phyloP scores from a whole-genome alignment of 64 coral and sea anemone species.

The Actinia equina region DNA sequence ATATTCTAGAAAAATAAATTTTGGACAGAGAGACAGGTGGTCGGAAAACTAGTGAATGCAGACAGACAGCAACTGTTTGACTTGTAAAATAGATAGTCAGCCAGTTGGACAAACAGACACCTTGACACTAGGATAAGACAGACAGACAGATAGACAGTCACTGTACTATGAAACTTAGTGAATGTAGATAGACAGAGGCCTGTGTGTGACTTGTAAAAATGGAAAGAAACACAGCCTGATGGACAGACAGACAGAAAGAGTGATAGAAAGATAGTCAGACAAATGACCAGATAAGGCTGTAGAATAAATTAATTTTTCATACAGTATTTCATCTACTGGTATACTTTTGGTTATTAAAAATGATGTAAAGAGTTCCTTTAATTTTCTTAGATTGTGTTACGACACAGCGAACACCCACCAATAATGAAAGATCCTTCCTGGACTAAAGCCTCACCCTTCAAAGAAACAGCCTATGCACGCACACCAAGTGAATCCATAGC shows the following conservation, averaged over 20 bases:
- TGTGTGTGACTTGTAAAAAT: too few species aligned
- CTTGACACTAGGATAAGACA: neutral
- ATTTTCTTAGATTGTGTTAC: constrained; percentile 82
- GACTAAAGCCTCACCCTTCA: constrained; percentile 93
- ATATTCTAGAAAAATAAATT: too few species aligned
- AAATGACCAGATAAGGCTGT: neutral
- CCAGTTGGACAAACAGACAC: neutral
- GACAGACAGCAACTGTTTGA: neutral
- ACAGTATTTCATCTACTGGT: too few species aligned
- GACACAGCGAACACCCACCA: constrained; percentile 95
- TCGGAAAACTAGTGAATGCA: too few species aligned
- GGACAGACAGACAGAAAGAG: neutral
- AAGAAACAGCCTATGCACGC: constrained; percentile 88
- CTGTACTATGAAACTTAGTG: neutral
- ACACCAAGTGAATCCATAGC: constrained; percentile 99
- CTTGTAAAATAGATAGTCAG: too few species aligned
- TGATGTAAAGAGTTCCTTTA: too few species aligned
- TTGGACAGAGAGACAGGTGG: too few species aligned
- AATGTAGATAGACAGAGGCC: neutral
- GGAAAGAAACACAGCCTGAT: too few species aligned
- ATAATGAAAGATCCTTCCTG: constrained; percentile 97
- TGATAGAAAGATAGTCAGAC: neutral
- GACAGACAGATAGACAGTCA: too few species aligned
- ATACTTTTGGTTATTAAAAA: too few species aligned
- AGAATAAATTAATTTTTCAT: too few species aligned